A percentile compares a stretch with the other conserved stretches of the same genome.
phyloP scores from a whole-genome alignment of 2,113 vertebrate species.

The Monopterus albus region DNA sequence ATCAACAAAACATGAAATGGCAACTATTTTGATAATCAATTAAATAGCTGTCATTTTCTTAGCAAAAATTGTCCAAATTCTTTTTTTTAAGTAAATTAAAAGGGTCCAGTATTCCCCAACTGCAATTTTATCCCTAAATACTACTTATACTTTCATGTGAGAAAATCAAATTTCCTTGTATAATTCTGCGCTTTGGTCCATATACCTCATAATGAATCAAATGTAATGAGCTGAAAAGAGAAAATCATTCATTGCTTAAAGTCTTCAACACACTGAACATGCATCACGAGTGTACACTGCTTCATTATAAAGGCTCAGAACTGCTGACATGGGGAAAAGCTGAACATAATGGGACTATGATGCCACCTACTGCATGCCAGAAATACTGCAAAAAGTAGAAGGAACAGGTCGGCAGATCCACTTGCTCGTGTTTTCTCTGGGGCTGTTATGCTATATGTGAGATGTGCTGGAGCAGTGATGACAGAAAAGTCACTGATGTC shows the following conservation, averaged over 20 bases:
- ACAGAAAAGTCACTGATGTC: constrained; percentile 19
- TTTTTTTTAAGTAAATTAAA: too few relatives aligned
- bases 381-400: not conserved
- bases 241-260: not conserved
- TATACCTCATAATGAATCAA: not conserved
- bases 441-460: not conserved
- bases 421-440: not conserved
- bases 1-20: not conserved
- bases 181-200: too few relatives aligned
- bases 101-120: too few relatives aligned
- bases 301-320: not conserved
- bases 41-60: too few relatives aligned
- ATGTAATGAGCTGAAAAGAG: not conserved
- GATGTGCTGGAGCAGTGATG: not conserved
- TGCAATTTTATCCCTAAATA: too few relatives aligned
- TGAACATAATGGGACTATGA: not conserved
- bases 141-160: too few relatives aligned
- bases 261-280: not conserved
- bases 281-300: not conserved
- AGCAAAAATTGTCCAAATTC: too few relatives aligned
- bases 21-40: not conserved
- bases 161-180: too few relatives aligned
- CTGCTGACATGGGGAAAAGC: not conserved
- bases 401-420: not conserved
- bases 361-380: constrained; percentile 55